A percentile compares a stretch with the other conserved stretches of the same genome.
These are phyloP conservation scores for Pelvicachromis taeniatus DNA, from an alignment of 2,113 vertebrate genomes.

Conservation along the genomic window DNA sequence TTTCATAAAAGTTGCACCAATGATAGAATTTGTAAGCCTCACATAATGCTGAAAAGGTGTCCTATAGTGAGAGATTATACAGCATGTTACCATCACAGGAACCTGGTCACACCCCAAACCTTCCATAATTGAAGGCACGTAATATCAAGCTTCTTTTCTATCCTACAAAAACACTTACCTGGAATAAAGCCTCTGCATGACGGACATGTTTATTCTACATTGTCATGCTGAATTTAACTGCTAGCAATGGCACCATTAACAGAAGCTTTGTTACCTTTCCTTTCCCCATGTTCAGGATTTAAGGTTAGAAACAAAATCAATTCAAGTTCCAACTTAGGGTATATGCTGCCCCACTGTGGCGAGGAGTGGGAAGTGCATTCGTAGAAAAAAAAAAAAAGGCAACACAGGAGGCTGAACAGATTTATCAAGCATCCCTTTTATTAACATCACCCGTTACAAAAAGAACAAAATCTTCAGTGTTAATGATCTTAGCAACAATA, in stretches of 20 bases:
- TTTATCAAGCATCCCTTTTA: slow-evolving; percentile 82
- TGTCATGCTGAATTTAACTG: not conserved
- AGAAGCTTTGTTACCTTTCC: not conserved
- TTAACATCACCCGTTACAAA: slow-evolving; percentile 78
- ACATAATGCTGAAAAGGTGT: not conserved
- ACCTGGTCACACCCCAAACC: slow-evolving; percentile 1
- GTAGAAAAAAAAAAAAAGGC: not conserved
- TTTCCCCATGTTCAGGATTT: not conserved
- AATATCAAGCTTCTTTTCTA: not conserved
- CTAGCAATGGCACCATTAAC: not conserved
- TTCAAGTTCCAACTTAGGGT: not conserved
- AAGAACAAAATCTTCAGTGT: slow-evolving; percentile 76
- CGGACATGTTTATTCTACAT: not conserved
- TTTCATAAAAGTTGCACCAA: not conserved
- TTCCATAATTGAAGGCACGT: not conserved
- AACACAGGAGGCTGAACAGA: slow-evolving; percentile 11
- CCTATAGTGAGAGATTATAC: not conserved
- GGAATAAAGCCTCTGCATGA: not conserved
- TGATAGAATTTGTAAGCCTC: not conserved
- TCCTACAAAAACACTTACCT: not conserved
- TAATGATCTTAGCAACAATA: slow-evolving; percentile 77
- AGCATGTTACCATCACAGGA: not conserved
- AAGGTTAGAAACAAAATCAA: not conserved
- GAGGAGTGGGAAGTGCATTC: not conserved
- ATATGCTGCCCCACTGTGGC: slow-evolving; percentile 50